Base-by-base conservation (phyloP, 1,140 invertebrate species). In the Drosophila miranda region DNA sequence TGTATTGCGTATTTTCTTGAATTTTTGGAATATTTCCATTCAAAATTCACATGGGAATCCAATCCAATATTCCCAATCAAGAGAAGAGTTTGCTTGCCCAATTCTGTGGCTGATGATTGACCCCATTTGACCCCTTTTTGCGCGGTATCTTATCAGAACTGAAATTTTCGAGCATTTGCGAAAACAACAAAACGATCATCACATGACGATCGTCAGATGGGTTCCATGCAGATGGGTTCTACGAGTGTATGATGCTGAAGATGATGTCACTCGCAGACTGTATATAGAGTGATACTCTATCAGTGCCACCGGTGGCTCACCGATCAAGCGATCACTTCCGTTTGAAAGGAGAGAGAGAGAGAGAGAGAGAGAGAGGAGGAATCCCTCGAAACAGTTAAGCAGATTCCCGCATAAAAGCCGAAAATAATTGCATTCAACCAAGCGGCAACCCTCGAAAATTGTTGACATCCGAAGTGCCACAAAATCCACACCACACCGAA, bases 401-500 rank as follows among this genome's bases (percentile, higher is more conserved):
- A 34, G 9, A 9, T 38, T 38, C 34, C 34, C 34, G 34, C 34
- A 38, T 38, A 38, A 38, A 38, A 13, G 34, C 34, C 3, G 48
- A 68, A 67, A 51, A 56, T 68, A 62, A 72, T 72, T 62, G 44
- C 50, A 50, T 72, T 72, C 72, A 72, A 72, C 58, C 54, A 54
- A 38, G 63, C 45, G 45, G 14, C 34, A 38, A 38, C 34, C 34
- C 34, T 38, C 6, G 50, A 13, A 45, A 72, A 75, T 67, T 55
- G 53, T 19, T 76, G 59, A 80, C 73, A 73, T 60, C 59, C 73
- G 60, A 56, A 38, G 45, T 13, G 42, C 23, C 44, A 48, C 30
- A 64, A 45, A 30, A 16, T 9, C 49, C 53, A 38, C 42, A 72
- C 49, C 53, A 38, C 42, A 72, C 48, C 50, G 55, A 54, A 54